These are phyloP conservation scores for Neotragus moschatus DNA, from an alignment of 2,113 vertebrate species.

Conservation along the genomic window DNA sequence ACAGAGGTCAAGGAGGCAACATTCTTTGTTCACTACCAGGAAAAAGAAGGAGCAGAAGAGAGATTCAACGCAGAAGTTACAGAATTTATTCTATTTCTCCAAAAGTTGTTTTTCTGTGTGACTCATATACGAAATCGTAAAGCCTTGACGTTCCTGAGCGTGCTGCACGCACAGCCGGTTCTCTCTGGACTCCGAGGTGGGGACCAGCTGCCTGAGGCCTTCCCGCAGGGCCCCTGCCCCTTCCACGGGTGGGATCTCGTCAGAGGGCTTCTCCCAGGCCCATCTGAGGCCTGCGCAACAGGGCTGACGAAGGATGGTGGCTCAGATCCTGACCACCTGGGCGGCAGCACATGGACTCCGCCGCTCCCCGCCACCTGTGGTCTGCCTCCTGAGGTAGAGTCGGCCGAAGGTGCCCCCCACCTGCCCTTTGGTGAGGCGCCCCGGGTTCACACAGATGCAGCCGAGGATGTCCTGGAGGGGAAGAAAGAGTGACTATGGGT, in stretches of 20 bases:
- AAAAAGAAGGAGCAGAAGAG: neutral
- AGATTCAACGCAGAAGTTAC: neutral
- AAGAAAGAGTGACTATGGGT: neutral
- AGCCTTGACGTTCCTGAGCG: neutral
- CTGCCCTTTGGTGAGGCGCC: constrained; percentile 93
- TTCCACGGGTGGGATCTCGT: neutral
- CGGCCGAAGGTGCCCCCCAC: constrained; percentile 92
- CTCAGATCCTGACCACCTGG: constrained; percentile 91
- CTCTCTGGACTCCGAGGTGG: accelerated
- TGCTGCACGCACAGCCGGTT: accelerated
- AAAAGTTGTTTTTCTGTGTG: neutral
- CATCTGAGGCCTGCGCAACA: accelerated
- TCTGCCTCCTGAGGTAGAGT: constrained; percentile 77
- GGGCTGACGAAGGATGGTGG: accelerated
- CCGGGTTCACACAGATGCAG: constrained; percentile 93
- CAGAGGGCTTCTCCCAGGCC: neutral
- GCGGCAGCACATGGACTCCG: constrained; percentile 83
- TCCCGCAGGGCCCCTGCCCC: neutral
- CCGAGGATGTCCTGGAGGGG: constrained; percentile 87
- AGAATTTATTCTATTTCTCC: constrained; percentile 24
- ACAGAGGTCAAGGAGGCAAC: neutral
- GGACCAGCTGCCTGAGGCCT: neutral
- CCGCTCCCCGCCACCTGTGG: neutral
- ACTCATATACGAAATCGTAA: neutral
- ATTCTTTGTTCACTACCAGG: neutral